These are phyloP conservation scores for Anadara kagoshimensis DNA, from an alignment of 1,140 invertebrate genomes.

Conservation along the genomic window DNA sequence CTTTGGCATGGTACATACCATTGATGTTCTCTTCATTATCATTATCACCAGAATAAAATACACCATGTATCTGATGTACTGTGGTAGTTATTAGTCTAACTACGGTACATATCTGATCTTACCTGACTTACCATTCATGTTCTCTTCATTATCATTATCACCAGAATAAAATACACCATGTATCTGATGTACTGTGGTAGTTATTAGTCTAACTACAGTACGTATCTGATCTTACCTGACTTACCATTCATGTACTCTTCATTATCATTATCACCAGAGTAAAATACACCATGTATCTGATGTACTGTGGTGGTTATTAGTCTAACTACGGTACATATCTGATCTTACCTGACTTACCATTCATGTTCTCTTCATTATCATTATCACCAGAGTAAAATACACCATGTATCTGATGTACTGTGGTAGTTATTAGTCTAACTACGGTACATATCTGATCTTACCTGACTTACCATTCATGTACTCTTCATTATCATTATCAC, in stretches of 20 bases:
- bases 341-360: no score
- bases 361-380: no score
- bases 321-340: slow-evolving; percentile 64
- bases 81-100: slow-evolving; percentile 64
- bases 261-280: no score
- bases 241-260: no score
- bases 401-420: slow-evolving; percentile 68
- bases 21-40: no score
- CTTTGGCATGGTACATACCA: no score
- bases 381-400: no score
- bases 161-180: slow-evolving; percentile 69
- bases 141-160: no score
- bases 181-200: slow-evolving; percentile 68
- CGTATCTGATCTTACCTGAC: slow-evolving; percentile 68
- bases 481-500: not conserved
- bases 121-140: no score
- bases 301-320: slow-evolving; percentile 65
- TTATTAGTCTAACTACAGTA: slow-evolving; percentile 62
- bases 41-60: no score
- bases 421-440: slow-evolving; percentile 61
- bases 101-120: slow-evolving; percentile 66
- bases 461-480: no score
- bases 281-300: slow-evolving; percentile 70
- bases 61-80: slow-evolving; percentile 67
- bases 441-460: slow-evolving; percentile 67